Percentiles rank a stretch among this genome's conserved stretches.
phyloP scores from a whole-genome alignment of 2,888 invertebrate species.

The Maniola hyperantus region DNA sequence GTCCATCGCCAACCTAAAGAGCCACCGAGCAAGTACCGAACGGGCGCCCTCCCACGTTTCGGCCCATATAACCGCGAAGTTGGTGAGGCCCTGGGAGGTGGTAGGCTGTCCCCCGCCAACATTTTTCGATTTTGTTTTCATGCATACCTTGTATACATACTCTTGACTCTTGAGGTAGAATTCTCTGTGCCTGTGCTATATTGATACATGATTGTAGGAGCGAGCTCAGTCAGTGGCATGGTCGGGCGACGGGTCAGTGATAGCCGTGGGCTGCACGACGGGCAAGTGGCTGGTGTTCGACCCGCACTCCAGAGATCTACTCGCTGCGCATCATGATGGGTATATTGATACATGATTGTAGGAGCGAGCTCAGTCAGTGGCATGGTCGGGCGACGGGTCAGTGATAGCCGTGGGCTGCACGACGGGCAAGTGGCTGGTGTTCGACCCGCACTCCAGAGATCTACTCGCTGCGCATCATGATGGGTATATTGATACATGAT shows the following conservation, averaged over 20 bases:
- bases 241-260: conserved; percentile 88
- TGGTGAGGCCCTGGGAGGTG: no score
- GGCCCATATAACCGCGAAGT: no score
- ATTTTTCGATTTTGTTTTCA: no score
- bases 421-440: conserved; percentile 91
- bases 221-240: conserved; percentile 92
- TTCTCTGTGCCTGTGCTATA: no score
- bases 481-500: conserved; percentile 79
- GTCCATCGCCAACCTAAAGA: no score
- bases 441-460: conserved; percentile 90
- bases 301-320: conserved; percentile 88
- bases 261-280: conserved; percentile 89
- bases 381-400: conserved; percentile 90
- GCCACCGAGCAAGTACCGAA: no score
- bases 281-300: conserved; percentile 94
- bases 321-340: conserved; percentile 88
- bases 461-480: conserved; percentile 86
- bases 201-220: no score
- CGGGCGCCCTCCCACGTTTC: no score
- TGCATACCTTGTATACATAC: no score
- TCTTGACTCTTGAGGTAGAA: no score
- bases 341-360: no score
- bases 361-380: conserved; percentile 92
- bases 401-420: conserved; percentile 90
- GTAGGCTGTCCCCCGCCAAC: no score